Evolutionary conservation across 2,113 vertebrate species (phyloP).

Genomic region (Brachypodius melanocephalos): DNA sequence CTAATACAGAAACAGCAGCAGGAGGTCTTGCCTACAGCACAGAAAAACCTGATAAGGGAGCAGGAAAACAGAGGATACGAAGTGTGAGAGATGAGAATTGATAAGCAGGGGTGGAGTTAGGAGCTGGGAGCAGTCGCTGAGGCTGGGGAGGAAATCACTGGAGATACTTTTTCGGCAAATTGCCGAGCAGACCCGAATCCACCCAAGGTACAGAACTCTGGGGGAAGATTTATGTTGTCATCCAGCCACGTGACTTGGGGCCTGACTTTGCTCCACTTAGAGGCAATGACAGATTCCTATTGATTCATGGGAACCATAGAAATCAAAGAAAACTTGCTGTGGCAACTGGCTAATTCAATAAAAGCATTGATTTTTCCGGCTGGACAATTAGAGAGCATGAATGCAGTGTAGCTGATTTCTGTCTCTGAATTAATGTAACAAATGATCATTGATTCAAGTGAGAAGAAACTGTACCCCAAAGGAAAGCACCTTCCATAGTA

Average conservation of each 20-base stretch:
- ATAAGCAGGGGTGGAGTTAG: not conserved
- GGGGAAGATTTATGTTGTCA: not conserved
- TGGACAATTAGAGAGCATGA: conserved; percentile 63
- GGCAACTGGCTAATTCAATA: conserved; percentile 61
- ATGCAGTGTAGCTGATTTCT: conserved; percentile 39
- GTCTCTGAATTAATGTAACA: conserved; percentile 65
- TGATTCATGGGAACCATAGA: conserved; percentile 46
- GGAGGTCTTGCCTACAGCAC: not conserved
- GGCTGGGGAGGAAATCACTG: not conserved
- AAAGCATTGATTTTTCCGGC: conserved; percentile 61
- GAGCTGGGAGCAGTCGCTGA: not conserved
- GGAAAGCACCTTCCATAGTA: not conserved
- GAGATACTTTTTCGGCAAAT: rapidly evolving
- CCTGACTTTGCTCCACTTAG: not conserved
- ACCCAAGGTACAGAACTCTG: not conserved
- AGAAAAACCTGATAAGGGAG: not conserved
- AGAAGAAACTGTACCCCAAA: conserved; percentile 4
- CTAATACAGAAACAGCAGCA: not conserved
- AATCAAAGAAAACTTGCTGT: conserved; percentile 61
- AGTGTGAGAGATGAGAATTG: not conserved
- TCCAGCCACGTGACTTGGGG: not conserved
- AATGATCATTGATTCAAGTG: conserved; percentile 47
- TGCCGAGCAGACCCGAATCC: not conserved
- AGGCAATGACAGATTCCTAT: not conserved
- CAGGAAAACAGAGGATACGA: not conserved